These are phyloP conservation scores for Semicossyphus pulcher DNA, from an alignment of 2,113 vertebrate species.

Conservation along the genomic window DNA sequence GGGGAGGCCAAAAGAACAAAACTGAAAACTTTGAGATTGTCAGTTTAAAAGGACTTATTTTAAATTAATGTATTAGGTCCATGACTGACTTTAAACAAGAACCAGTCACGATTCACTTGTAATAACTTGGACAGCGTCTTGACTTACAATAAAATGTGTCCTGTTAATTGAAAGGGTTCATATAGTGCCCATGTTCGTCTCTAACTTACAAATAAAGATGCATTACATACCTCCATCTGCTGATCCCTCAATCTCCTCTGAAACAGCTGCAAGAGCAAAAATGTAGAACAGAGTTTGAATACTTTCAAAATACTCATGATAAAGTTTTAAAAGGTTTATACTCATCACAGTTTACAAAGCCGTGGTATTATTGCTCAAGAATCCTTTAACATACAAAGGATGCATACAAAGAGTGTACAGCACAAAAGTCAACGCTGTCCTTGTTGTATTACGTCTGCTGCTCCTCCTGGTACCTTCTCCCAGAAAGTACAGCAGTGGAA, in stretches of 20 bases:
- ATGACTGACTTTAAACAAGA: too few species aligned
- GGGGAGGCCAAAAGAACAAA: too few species aligned
- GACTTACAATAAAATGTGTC: background rate
- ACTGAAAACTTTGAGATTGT: too few species aligned
- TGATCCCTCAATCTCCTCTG: conserved; percentile 58
- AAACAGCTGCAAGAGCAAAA: conserved; percentile 45
- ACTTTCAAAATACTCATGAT: conserved; percentile 4
- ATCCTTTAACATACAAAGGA: background rate
- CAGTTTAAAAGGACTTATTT: too few species aligned
- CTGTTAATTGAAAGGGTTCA: background rate
- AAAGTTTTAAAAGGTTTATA: background rate
- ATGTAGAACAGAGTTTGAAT: background rate
- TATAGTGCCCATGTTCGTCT: background rate
- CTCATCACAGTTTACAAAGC: background rate
- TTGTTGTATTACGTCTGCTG: background rate
- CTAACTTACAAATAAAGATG: background rate
- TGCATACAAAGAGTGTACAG: background rate
- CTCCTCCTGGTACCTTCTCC: background rate
- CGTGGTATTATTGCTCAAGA: background rate
- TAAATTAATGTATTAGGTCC: too few species aligned
- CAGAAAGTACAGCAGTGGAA: background rate
- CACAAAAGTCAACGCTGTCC: background rate
- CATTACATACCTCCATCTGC: conserved; percentile 45
- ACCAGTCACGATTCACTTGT: too few species aligned
- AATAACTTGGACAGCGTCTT: background rate